A percentile compares a stretch with the other conserved stretches of the same genome.
Evolutionary conservation across 2,888 invertebrate species (phyloP).

Genomic region (Pheosia tremula): DNA sequence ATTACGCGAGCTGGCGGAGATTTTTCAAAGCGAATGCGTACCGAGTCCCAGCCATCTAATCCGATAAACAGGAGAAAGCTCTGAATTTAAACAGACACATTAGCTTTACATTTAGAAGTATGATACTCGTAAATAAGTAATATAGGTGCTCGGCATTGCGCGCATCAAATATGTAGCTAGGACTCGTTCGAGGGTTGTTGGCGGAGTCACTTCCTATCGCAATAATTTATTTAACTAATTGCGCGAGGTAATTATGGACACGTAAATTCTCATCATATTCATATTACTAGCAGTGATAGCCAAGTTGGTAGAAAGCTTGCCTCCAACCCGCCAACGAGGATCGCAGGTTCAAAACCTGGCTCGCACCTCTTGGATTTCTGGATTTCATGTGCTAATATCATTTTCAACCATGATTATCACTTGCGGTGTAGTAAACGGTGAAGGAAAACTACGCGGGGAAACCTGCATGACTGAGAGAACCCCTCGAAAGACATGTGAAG

Average conservation of each 20-base stretch:
- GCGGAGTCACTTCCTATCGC: neutral
- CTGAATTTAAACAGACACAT: conserved; percentile 15
- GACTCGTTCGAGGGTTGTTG: conserved; percentile 5
- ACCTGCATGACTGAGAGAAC: no score
- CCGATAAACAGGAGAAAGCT: conserved; percentile 23
- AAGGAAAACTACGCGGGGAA: no score
- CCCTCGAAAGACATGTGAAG: no score
- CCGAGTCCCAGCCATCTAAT: conserved; percentile 19
- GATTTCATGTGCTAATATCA: no score
- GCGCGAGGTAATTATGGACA: neutral
- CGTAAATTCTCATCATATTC: no score
- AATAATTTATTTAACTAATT: conserved; percentile 7
- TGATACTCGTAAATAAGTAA: conserved; percentile 31
- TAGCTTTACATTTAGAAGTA: conserved; percentile 12
- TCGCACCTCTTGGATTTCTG: no score
- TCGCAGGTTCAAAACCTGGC: no score
- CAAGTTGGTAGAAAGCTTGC: no score
- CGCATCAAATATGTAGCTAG: conserved; percentile 28
- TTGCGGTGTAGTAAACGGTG: no score
- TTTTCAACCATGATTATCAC: no score
- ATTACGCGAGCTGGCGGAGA: conserved; percentile 16
- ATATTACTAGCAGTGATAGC: no score
- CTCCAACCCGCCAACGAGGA: no score
- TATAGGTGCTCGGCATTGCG: conserved; percentile 27
- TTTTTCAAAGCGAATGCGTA: conserved; percentile 29